Evolutionary conservation across 2,888 invertebrate genomes (phyloP), one percentile per base, ranked within the genome.

Genomic region (Trypoxylon attenuatum): DNA sequence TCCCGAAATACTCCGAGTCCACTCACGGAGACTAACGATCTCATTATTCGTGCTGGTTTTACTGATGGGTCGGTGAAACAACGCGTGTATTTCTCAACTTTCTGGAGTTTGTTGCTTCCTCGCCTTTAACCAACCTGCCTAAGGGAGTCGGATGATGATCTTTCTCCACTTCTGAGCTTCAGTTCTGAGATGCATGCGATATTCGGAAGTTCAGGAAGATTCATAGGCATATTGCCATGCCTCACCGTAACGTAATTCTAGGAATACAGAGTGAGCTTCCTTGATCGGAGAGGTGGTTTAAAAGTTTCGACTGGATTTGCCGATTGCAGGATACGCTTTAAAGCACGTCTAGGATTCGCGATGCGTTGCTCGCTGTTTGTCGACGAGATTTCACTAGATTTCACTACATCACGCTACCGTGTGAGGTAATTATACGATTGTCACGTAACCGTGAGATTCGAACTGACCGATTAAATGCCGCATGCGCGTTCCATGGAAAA

Each of bases 51-150:
- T 13, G 18, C 38, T 2, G 39, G 13, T 15, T 61, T 53, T 55
- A 47, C 45, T 60, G 52, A 38, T 43, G 29, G 8, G 18, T 21
- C n/a, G 4, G 8, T 21, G 29, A 43, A n/a, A n/a, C n/a, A n/a
- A n/a, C n/a, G n/a, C n/a, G n/a, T n/a, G n/a, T n/a, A n/a, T n/a
- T n/a, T n/a, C n/a, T n/a, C n/a, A n/a, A 43, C 54, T 57, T 63
- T 18, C 29, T 18, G 5, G 25, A 62, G 22, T 22, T 54, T 16
- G 18, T 33, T 38, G 38, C 18, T 41, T 15, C 10, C 21, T 23
- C 29, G 29, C 47, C 45, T 55, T 66, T 63, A 66, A 62, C 52
- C n/a, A n/a, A n/a, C n/a, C 50, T 50, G 25, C 45, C 50, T 50
- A 39, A 38, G 29, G n/a, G 33, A 50, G 38, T 23, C 51, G 56